Base-by-base conservation (phyloP, 2,888 invertebrate genomes). In the Acrocyrtus sp. region DNA sequence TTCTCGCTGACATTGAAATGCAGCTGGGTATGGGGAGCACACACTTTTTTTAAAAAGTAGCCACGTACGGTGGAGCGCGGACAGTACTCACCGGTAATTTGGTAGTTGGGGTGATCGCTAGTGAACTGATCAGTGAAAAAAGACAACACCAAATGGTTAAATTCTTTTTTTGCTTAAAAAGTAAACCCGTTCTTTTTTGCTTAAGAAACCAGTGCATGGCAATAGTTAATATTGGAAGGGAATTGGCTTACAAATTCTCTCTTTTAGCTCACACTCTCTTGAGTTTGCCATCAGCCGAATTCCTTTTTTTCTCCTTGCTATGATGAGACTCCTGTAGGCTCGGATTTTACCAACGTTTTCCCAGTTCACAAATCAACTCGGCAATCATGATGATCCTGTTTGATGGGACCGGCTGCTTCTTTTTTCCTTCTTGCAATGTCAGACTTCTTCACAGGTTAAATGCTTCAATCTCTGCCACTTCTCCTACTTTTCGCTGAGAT, bases 351-450 rank as follows among this genome's bases (percentile, higher is more conserved):
- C 56, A 69, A 43, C 26, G 62, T 72, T 72, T 72, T 63, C 70
- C 63, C 70, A 72, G 70, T 72, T 72, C 70, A 72, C 70, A 72
- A 72, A 72, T 72, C 70, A 72, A 72, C 63, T 72, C 63, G 56
- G 70, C 70, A 72, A 72, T 72, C 70, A 72, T 72, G 70, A 70
- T 63, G 70, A 72, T 72, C 70, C 70, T 72, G 70, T 72, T 72
- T 72, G 70, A 72, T 72, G 70, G 70, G 70, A 72, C 70, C 70
- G 70, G 70, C 70, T 72, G 63, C 51, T 63, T 69, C 61, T 58
- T 56, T 57, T 58, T 67, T 54, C 22, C 21, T 41, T 48, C 47
- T 22, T 29, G 41, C 47, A 45, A 61, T 60, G 61, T 61, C 58
- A 67, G 57, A 41, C n/a, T 27, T n/a, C n/a, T n/a, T n/a, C n/a